These are phyloP conservation scores for Vidua macroura DNA, from an alignment of 2,113 vertebrate genomes.

Conservation along the genomic window DNA sequence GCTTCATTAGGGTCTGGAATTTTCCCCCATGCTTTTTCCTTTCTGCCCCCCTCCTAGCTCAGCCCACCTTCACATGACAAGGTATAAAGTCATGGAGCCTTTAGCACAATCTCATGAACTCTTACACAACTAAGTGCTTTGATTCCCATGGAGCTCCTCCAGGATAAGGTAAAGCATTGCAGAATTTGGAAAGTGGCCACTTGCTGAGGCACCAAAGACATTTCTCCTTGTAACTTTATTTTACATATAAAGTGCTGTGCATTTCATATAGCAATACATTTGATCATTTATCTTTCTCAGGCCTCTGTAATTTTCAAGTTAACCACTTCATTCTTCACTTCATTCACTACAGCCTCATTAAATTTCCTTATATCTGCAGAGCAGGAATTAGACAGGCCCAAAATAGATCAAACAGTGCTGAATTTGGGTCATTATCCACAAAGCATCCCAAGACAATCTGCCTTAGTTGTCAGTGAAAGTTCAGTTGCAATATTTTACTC, in stretches of 20 bases:
- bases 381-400: background rate
- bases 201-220: background rate
- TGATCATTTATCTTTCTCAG: background rate
- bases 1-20: background rate
- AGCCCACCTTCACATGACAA: background rate
- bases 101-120: background rate
- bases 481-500: background rate
- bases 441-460: conserved; percentile 1
- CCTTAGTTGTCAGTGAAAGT: background rate
- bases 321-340: background rate
- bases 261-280: background rate
- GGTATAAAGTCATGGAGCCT: fast-evolving
- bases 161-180: background rate
- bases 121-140: fast-evolving
- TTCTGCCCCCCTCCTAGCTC: background rate
- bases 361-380: background rate
- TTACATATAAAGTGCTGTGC: background rate
- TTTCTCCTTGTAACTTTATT: background rate
- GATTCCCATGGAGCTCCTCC: background rate
- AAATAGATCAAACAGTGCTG: conserved; percentile 9
- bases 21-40: background rate
- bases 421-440: conserved; percentile 10
- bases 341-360: background rate
- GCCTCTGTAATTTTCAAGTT: background rate
- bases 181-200: background rate